Base-by-base conservation (phyloP, 1,140 invertebrate genomes). In the Amyelois transitella region DNA sequence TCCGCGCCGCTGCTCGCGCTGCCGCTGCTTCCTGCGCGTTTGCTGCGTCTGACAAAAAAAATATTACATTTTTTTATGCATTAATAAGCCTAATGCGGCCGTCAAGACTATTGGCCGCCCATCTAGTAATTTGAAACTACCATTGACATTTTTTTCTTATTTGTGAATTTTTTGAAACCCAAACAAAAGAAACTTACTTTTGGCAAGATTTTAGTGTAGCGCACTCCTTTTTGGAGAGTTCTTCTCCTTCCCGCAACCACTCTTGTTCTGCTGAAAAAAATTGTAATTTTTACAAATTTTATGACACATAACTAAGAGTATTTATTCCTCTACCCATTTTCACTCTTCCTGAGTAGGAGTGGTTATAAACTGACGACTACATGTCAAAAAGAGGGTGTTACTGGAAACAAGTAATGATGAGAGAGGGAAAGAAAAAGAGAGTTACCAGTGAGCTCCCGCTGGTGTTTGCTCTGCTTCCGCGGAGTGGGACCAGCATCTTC, bases 401-500 rank as follows among this genome's bases (percentile, higher is more conserved):
- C n/a, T n/a, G n/a, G n/a, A n/a, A n/a, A 43, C 2, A n/a, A 52
- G 45, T 32, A 24, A 48, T 10, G 45, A 21, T 45, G 19, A 45
- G 43, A 25, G 19, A 8, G 19, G 20, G 20, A 64, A 38, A 60
- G 55, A 21, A 24, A 50, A 14, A 51, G 38, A 43, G 12, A 52
- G 20, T 60, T 76, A 88, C 86, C 81, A 45, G 77, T 76, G 22
- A 87, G 69, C 56, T 88, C 77, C 0, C 77, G 73, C 60, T 88
- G 86, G 61, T 88, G 88, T 69, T 89, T 89, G 51, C 80, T 86
- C 64, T 89, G 88, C 65, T 89, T 89, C 3, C 88, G 71, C 7
- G 88, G 88, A n/a, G 88, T 88, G 0, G 86, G 88, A 0, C 88
- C 86, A 0, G 85, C 81, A 51, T 89, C 86, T 64, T 89, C 88